Base-by-base conservation (phyloP, 2,888 invertebrate genomes). In the Unio delphinus region DNA sequence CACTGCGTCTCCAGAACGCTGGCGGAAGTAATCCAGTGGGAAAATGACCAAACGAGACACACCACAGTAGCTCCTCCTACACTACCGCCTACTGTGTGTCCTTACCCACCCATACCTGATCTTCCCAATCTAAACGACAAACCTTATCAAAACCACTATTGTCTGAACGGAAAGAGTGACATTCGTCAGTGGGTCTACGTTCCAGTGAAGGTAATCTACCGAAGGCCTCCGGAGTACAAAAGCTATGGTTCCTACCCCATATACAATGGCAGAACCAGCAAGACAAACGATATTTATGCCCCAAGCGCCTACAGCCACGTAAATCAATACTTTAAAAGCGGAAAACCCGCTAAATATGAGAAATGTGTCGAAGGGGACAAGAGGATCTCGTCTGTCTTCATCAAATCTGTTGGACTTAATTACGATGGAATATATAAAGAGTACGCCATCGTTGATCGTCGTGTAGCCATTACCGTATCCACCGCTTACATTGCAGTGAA, bases 351-450 rank as follows among this genome's bases (percentile, higher is more conserved):
- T 4, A 71, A 72, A 26, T 81, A 79, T 61, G 76, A 77, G 4
- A 67, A 73, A 30, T 81, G 81, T 58, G 63, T 74, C 3, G 77
- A 73, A 55, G 65, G 75, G 1, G 74, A 72, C 17, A 76, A 77
- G 17, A 80, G 80, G 6, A 79, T 79, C 6, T 84, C 83, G 28
- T 79, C 79, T 20, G 80, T 85, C 55, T 85, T 80, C 61, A 71
- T 86, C 8, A 75, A 79, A 67, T 83, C 85, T 45, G 64, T 74
- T 34, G 86, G 86, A n/a, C 70, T 86, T 1, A 84, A 83, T 65
- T 86, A 86, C 64, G 81, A 84, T 28, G 86, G 86, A 4, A 70
- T 72, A 18, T 86, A 86, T 72, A 83, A 81, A 60, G 86, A 86
- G 59, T 83, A 78, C 58, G 82, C 85, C 28, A 80, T 86, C 54